Percentiles rank a stretch among this genome's conserved stretches.
Conservation (phyloP, 2,888 invertebrate species). For the Parelbella ahira region DNA sequence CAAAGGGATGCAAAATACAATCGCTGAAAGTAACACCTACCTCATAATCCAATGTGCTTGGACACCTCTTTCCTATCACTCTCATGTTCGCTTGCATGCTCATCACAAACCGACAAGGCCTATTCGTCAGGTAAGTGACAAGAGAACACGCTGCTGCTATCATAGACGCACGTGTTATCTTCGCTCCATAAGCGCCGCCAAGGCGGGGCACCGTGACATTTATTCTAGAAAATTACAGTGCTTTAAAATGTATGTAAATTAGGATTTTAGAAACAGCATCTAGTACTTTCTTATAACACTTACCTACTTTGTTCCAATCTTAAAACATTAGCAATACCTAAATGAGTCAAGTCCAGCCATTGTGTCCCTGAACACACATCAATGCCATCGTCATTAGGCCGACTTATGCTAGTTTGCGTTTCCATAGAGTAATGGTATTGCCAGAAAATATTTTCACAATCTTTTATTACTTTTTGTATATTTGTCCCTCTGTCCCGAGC, state of each 20-base stretch:
- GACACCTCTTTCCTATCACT: slow-evolving; percentile 83
- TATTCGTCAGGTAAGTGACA: slow-evolving; percentile 82
- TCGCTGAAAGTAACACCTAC: slow-evolving; percentile 58
- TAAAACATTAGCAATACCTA: slow-evolving; percentile 70
- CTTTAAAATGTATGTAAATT: too few relatives aligned
- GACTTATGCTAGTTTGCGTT: slow-evolving; percentile 77
- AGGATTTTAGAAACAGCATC: too few relatives aligned
- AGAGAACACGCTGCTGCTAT: slow-evolving; percentile 85
- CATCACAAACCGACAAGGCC: slow-evolving; percentile 86
- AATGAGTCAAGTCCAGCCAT: slow-evolving; percentile 77
- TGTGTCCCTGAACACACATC: slow-evolving; percentile 82
- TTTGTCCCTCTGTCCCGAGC: slow-evolving; percentile 55
- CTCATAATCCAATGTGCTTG: slow-evolving; percentile 83
- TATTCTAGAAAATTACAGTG: slow-evolving; percentile 45
- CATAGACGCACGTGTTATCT: slow-evolving; percentile 82
- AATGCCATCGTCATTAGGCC: slow-evolving; percentile 84
- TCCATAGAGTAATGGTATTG: slow-evolving; percentile 89
- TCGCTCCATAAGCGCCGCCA: slow-evolving; percentile 85
- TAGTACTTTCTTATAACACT: not conserved
- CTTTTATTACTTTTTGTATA: slow-evolving; percentile 75
- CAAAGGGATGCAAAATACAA: too few relatives aligned
- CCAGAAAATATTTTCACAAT: slow-evolving; percentile 70
- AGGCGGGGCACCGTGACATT: slow-evolving; percentile 46
- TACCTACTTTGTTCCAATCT: slow-evolving; percentile 61
- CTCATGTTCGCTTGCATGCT: slow-evolving; percentile 87